A percentile compares a stretch with the other conserved stretches of the same genome.
phyloP scores from a whole-genome alignment of 1,140 invertebrate genomes.

The Caenorhabditis latens region DNA sequence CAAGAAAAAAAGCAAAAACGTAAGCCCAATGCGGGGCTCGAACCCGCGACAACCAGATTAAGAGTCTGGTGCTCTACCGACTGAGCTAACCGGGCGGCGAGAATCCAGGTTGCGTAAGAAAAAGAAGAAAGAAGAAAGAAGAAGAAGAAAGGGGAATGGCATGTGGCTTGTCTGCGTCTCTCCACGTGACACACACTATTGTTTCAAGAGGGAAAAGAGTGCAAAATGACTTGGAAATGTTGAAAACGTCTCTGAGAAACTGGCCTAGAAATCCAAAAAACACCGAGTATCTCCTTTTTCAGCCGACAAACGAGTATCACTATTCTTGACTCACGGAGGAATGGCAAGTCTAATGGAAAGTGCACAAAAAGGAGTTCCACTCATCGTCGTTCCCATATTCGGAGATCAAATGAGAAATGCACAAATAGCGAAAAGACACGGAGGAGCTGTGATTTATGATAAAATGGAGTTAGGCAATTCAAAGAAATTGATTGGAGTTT shows the following conservation, averaged over 20 bases:
- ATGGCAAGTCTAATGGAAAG: conserved; percentile 62
- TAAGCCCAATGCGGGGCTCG: conserved; percentile 77
- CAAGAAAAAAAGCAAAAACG: conserved; percentile 21
- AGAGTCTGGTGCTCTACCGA: conserved; percentile 56
- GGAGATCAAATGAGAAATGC: conserved; percentile 68
- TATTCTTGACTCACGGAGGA: conserved; percentile 67
- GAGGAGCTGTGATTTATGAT: conserved; percentile 19
- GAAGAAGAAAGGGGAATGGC: neutral
- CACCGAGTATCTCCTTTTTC: too few species aligned
- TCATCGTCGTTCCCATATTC: conserved; percentile 63
- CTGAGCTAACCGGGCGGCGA: conserved; percentile 47
- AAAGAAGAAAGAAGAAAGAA: neutral
- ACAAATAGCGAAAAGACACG: conserved; percentile 50
- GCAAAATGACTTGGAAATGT: neutral
- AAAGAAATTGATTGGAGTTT: neutral
- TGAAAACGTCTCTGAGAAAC: too few species aligned
- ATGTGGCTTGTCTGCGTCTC: neutral
- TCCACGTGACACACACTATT: neutral
- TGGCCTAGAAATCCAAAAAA: too few species aligned
- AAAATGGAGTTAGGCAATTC: conserved; percentile 41
- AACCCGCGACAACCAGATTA: conserved; percentile 74
- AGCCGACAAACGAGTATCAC: conserved; percentile 55
- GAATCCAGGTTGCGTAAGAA: neutral
- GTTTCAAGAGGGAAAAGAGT: neutral
- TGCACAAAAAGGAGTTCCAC: conserved; percentile 60